Conservation (phyloP, 2,797 vertebrate species). For the Rhincodon typus region DNA sequence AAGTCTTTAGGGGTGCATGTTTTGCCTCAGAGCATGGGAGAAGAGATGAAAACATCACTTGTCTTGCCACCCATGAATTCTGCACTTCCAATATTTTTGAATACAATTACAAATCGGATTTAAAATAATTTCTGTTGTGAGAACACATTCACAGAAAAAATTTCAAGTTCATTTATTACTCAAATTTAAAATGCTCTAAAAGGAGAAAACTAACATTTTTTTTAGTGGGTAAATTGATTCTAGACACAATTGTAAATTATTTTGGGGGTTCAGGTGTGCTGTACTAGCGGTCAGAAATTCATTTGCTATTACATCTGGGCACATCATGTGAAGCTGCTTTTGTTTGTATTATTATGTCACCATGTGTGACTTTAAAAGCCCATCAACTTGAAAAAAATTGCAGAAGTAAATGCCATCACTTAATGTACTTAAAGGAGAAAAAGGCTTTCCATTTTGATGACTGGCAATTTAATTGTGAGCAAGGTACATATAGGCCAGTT, state of each 20-base stretch:
- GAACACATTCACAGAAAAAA: neutral
- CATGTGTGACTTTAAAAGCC: neutral
- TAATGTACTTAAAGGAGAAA: neutral
- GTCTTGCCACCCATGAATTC: neutral
- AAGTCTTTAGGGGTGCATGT: neutral
- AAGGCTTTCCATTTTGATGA: conserved; percentile 2
- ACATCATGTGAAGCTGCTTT: neutral
- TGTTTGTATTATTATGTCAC: too few species aligned
- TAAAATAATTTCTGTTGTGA: neutral
- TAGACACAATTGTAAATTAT: too few species aligned
- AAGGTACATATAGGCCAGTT: neutral
- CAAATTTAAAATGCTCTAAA: neutral
- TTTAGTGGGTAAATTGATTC: too few species aligned
- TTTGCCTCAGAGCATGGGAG: neutral
- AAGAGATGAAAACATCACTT: neutral
- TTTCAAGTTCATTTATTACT: neutral
- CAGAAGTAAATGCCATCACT: neutral
- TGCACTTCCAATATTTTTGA: neutral
- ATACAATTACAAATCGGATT: neutral
- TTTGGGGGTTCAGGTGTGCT: too few species aligned
- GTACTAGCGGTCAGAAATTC: neutral
- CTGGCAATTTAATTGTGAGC: neutral
- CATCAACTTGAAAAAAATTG: neutral
- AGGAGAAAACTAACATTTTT: neutral
- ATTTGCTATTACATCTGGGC: neutral